Percentiles rank a stretch among this genome's conserved stretches.
Evolutionary conservation across 2,797 vertebrate genomes (phyloP).

Genomic region (Chromobotia macracanthus): DNA sequence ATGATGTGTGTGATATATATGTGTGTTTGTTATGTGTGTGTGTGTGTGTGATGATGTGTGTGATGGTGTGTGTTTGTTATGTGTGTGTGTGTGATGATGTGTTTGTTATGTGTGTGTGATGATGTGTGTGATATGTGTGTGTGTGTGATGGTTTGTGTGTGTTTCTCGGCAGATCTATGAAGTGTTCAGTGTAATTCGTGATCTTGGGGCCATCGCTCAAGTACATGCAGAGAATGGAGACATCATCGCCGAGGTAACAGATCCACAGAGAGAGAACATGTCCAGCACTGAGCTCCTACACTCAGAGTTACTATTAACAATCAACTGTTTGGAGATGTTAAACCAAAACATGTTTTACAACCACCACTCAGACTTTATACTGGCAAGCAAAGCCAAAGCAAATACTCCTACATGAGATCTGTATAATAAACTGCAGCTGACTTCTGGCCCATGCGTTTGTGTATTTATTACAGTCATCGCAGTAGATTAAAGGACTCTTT

Average conservation of each 20-base stretch:
- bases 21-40: slow-evolving; percentile 13
- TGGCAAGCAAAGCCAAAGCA: slow-evolving; percentile 27
- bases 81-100: neutral
- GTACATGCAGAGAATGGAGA: slow-evolving; percentile 98
- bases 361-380: slow-evolving; percentile 38
- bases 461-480: slow-evolving; percentile 8
- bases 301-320: slow-evolving; percentile 18
- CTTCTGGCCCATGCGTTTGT: slow-evolving; percentile 4
- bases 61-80: slow-evolving; percentile 23
- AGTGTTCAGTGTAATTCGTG: slow-evolving; percentile 93
- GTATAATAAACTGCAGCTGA: slow-evolving; percentile 32
- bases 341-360: slow-evolving; percentile 25
- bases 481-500: slow-evolving; percentile 25
- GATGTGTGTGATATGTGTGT: slow-evolving; percentile 16
- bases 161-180: slow-evolving; percentile 87
- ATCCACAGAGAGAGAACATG: neutral
- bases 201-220: slow-evolving; percentile 94
- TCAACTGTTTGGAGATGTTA: slow-evolving; percentile 32
- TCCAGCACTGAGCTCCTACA: neutral
- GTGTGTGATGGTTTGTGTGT: neutral
- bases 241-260: slow-evolving; percentile 91
- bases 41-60: neutral
- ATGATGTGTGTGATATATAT: slow-evolving; percentile 7
- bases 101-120: neutral
- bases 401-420: slow-evolving; percentile 25